Conservation (phyloP, 2,888 invertebrate species). For the Schizaphis graminum region DNA sequence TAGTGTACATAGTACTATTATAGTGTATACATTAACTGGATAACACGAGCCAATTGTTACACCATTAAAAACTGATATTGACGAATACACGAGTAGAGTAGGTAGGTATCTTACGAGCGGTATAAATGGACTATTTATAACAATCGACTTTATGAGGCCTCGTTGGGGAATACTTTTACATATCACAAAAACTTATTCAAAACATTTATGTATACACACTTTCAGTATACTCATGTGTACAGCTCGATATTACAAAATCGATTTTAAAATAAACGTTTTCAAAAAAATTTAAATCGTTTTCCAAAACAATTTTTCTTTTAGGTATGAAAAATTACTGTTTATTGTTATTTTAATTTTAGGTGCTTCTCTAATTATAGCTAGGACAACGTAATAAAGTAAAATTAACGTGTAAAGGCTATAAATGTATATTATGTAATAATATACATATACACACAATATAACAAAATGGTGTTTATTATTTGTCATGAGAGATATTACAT, state of each 20-base stretch:
- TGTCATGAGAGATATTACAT: not conserved
- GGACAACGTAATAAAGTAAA: not conserved
- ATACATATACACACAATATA: not conserved
- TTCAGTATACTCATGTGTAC: not conserved
- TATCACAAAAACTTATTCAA: not conserved
- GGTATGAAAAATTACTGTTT: not conserved
- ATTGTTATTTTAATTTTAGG: not conserved
- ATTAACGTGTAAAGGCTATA: not conserved
- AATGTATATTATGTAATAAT: not conserved
- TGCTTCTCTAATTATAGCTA: not conserved
- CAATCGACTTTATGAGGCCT: conserved; percentile 33
- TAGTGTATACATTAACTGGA: not conserved
- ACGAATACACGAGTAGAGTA: not conserved
- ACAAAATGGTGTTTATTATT: not conserved
- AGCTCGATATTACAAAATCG: not conserved
- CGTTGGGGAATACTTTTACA: conserved; percentile 35
- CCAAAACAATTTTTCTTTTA: not conserved
- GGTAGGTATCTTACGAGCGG: not conserved
- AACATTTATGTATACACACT: not conserved
- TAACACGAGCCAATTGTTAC: conserved; percentile 37
- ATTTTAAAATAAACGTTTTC: not conserved
- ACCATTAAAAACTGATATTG: not conserved
- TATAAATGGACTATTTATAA: conserved; percentile 35
- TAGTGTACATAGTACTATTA: not conserved
- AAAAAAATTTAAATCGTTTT: not conserved